Evolutionary conservation across 2,888 invertebrate genomes (phyloP).

Genomic region (Mallateleia sp.): DNA sequence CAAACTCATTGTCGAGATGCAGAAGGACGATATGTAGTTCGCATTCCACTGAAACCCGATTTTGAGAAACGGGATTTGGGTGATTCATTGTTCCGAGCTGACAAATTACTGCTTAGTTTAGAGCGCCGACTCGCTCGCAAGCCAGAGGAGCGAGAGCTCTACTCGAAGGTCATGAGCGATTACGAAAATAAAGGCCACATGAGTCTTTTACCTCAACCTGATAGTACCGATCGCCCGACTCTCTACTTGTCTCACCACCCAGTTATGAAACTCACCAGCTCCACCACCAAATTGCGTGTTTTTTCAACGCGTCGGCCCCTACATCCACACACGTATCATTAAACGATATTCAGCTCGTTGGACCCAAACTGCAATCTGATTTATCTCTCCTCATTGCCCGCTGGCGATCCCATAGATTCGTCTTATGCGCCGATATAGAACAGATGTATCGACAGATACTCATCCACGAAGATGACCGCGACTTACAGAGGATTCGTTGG

Average conservation of each 20-base stretch:
- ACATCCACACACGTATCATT: constrained; percentile 71
- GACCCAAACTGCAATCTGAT: no score
- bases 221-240: neutral
- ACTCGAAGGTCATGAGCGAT: neutral
- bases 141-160: neutral
- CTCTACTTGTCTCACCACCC: constrained; percentile 81
- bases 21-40: neutral
- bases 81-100: neutral
- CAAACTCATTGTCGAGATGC: neutral
- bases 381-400: no score
- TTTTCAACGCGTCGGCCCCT: constrained; percentile 78
- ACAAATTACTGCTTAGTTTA: neutral
- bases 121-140: neutral
- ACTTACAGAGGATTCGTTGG: no score
- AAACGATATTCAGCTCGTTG: no score
- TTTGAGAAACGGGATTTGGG: neutral
- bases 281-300: constrained; percentile 77
- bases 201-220: neutral
- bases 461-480: no score
- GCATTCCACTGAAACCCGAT: neutral
- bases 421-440: no score
- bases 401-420: no score
- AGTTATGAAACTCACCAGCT: constrained; percentile 73
- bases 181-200: neutral
- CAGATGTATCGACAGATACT: no score